Evolutionary conservation across 2,888 invertebrate species (phyloP).

Genomic region (Silvanus unidentatus): DNA sequence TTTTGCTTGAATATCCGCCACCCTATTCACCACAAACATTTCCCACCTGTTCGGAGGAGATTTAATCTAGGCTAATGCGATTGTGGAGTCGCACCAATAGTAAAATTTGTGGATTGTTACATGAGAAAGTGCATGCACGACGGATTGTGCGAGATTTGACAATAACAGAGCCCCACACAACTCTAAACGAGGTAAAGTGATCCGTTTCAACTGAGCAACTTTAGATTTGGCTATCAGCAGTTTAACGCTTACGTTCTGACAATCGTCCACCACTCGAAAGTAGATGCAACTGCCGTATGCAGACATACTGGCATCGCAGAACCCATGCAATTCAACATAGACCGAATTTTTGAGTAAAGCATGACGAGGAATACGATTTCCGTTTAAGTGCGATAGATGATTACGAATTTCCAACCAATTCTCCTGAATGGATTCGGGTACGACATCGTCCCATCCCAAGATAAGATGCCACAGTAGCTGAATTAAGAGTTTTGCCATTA

Average conservation of each 20-base stretch:
- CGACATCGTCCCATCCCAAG: conserved; percentile 12
- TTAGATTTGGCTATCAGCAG: conserved; percentile 28
- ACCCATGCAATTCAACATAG: conserved; percentile 16
- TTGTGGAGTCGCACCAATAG: neutral
- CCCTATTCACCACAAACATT: too few species aligned
- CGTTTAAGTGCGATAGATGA: neutral
- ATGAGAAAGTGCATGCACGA: too few species aligned
- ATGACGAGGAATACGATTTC: conserved; percentile 5
- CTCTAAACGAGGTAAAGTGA: conserved; percentile 25
- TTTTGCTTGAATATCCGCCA: too few species aligned
- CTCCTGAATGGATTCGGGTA: neutral
- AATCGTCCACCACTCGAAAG: conserved; percentile 7
- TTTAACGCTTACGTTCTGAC: conserved; percentile 4
- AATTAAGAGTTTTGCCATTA: conserved; percentile 14
- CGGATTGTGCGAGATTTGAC: conserved; percentile 8
- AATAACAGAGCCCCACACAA: conserved; percentile 24
- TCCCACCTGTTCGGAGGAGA: conserved; percentile 1
- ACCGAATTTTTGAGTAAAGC: neutral
- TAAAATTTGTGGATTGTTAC: too few species aligned
- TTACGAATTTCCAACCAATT: neutral
- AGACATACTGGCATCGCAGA: conserved; percentile 19
- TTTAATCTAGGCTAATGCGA: conserved; percentile 2
- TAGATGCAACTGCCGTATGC: conserved; percentile 20
- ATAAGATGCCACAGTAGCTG: conserved; percentile 14
- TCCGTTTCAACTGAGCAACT: conserved; percentile 27